A percentile compares a stretch with the other conserved stretches of the same genome.
Conservation (phyloP, 2,888 invertebrate genomes). For the Napeogenes inachia region DNA sequence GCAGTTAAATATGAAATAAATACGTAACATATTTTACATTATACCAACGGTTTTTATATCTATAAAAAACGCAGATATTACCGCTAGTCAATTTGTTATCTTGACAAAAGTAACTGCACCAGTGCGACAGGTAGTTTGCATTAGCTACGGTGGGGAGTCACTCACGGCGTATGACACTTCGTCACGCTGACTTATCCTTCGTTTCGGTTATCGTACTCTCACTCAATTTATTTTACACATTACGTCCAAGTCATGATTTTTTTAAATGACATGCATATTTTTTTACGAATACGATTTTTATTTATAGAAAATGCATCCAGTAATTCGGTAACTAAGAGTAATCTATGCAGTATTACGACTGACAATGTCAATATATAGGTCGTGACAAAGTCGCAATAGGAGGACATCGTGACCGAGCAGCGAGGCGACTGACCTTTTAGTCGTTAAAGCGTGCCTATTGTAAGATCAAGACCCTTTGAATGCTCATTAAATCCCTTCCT, state of each 20-base stretch:
- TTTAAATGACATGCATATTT: too few species aligned
- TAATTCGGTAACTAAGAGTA: not conserved
- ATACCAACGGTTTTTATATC: not conserved
- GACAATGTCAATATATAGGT: constrained; percentile 70
- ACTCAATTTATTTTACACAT: constrained; percentile 41
- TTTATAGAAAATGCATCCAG: constrained; percentile 7
- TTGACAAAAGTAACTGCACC: constrained; percentile 31
- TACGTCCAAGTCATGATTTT: constrained; percentile 18
- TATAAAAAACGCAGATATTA: constrained; percentile 17
- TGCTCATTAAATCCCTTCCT: constrained; percentile 14
- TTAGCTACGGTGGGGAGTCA: constrained; percentile 49
- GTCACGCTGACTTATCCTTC: constrained; percentile 45
- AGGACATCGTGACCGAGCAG: constrained; percentile 64
- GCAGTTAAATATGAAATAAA: not conserved
- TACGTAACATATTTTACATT: constrained; percentile 1
- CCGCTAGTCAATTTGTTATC: constrained; percentile 58
- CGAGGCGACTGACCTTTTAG: constrained; percentile 65
- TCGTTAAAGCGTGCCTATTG: constrained; percentile 54
- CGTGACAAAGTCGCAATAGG: constrained; percentile 58
- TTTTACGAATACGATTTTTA: too few species aligned
- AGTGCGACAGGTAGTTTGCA: constrained; percentile 44
- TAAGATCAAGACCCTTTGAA: constrained; percentile 44
- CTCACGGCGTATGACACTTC: constrained; percentile 43
- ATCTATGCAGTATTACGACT: constrained; percentile 46
- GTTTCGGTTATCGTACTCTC: constrained; percentile 44